Evolutionary conservation across 2,113 vertebrate genomes (phyloP), one percentile per base, ranked within the genome.

Genomic region (Actenoides hombroni): DNA sequence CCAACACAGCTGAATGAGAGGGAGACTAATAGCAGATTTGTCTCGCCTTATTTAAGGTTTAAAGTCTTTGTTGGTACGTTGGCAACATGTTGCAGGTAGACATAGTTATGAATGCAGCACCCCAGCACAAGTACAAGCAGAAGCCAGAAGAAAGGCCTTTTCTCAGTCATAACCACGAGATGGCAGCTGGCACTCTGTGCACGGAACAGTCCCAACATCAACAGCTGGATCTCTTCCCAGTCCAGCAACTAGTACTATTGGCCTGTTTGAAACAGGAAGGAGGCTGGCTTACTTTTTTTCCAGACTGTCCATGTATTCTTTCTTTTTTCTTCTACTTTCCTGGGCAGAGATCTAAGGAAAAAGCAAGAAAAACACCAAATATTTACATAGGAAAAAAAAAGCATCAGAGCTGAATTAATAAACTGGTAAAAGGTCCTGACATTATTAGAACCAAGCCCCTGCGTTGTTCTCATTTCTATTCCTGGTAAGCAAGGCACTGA

Each of bases 291-390:
- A 99, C 99, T 99, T 99, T 97, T 99, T 99, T 98, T 99, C 99
- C 96, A 99, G 95, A 60, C 99, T 98, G 90, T 99, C 99, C 99
- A 99, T 99, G 96, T 99, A 99, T 97, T 99, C 99, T 94, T 99
- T 99, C 98, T 99, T 99, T 98, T 99, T 99, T 88, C 99, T 98
- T 96, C 99, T 98, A 76, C 99, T 99, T 97, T 99, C 99, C 94
- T 99, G 99, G 90, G 99, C 99, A 91, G 99, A 99, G 95, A 99
- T 99, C 99, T 99, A 94, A 76, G 70, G 90, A 37, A 89, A 39
- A 83, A 83, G 48, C 46, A 76, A 92, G 64, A 86, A 51, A 51
- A 94, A 44, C 19, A 95, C 3, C 44, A 94, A 93, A 95, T 88
- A 94, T 85, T 96, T 94, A 77, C 46, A 91, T 2, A 64, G 80